Percentiles rank a stretch among this genome's conserved stretches.
Evolutionary conservation across 2,797 vertebrate species (phyloP).

Genomic region (Sphenodon punctatus): DNA sequence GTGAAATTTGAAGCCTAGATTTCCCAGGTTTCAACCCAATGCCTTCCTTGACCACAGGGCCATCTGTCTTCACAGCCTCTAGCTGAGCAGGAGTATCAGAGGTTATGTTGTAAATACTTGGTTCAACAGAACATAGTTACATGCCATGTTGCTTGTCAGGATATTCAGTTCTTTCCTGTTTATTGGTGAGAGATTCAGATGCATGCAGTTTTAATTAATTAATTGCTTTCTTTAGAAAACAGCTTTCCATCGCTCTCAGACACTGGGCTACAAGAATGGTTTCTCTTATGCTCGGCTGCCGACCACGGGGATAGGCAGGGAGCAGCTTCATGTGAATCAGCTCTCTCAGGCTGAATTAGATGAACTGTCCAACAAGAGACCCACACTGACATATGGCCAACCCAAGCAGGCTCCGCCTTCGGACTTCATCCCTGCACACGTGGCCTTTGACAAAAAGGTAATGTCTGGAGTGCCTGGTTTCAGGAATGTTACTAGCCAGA

Average conservation of each 20-base stretch:
- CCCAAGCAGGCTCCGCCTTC: conserved; percentile 49
- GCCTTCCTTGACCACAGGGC: no score
- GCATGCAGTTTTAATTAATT: conserved; percentile 7
- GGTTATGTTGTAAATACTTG: no score
- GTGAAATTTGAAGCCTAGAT: no score
- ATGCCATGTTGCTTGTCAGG: background rate
- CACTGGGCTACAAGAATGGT: conserved; percentile 86
- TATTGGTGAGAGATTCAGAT: background rate
- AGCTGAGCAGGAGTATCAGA: no score
- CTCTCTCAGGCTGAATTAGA: conserved; percentile 79
- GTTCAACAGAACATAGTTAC: no score
- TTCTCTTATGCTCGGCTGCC: conserved; percentile 77
- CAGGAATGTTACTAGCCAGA: conserved; percentile 16
- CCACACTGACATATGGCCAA: conserved; percentile 71
- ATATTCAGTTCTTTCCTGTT: background rate
- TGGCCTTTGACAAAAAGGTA: conserved; percentile 96
- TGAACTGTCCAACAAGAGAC: conserved; percentile 70
- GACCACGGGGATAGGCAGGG: conserved; percentile 79
- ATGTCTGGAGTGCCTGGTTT: conserved; percentile 25
- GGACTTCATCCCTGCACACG: conserved; percentile 85
- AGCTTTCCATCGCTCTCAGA: conserved; percentile 85
- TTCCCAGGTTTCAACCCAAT: no score
- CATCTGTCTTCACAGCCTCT: no score
- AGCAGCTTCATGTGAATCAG: conserved; percentile 78
- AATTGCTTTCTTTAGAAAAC: conserved; percentile 74